Evolutionary conservation across 2,797 vertebrate genomes (phyloP).

Genomic region (Ctenosaura bakeri): DNA sequence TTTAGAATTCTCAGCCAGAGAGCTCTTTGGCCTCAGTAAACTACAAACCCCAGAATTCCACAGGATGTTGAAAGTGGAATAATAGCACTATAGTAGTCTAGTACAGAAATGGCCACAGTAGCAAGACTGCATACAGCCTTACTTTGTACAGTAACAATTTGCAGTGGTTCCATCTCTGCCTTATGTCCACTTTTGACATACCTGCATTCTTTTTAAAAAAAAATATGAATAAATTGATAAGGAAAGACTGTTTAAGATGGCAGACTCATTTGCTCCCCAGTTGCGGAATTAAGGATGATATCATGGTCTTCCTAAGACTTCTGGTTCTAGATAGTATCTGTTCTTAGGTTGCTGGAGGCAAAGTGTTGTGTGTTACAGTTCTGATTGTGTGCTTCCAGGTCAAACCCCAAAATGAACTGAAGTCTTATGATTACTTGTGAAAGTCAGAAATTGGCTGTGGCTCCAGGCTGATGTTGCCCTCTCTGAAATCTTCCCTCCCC

Average conservation of each 20-base stretch:
- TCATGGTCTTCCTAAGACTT: background rate
- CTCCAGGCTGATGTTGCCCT: background rate
- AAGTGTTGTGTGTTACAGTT: background rate
- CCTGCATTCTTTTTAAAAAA: background rate
- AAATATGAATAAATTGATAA: background rate
- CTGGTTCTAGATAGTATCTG: background rate
- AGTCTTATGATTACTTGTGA: background rate
- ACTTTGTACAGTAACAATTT: background rate
- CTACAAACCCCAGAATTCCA: no score
- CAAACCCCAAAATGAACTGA: background rate
- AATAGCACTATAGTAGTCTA: no score
- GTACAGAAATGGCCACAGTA: no score
- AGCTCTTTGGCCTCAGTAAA: no score
- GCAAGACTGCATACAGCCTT: no score
- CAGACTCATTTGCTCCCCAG: background rate
- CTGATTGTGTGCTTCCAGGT: background rate
- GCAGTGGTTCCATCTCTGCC: no score
- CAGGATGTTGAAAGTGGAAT: no score
- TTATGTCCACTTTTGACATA: no score
- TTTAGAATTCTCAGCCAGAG: no score
- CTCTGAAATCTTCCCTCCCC: background rate
- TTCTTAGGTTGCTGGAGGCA: background rate
- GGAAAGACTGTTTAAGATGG: background rate
- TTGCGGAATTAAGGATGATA: background rate
- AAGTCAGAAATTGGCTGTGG: background rate